phyloP scores from a whole-genome alignment of 2,888 invertebrate species.

The Trichopria drosophilae region DNA sequence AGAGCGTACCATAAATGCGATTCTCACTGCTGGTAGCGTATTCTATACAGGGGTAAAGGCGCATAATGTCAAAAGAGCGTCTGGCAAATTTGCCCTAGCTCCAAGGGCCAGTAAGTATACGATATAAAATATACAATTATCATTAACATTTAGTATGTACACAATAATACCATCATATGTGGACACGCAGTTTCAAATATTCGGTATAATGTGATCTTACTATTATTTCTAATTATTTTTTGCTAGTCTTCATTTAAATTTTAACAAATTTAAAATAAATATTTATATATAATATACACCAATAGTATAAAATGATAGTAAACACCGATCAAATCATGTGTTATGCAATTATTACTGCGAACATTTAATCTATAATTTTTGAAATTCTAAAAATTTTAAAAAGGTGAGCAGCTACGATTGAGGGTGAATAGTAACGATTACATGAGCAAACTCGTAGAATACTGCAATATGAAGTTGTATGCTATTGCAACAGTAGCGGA shows the following conservation, averaged over 20 bases:
- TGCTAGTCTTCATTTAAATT: background rate
- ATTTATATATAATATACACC: background rate
- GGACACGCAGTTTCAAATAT: background rate
- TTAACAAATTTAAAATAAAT: background rate
- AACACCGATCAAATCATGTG: too few species aligned
- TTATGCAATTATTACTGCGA: slow-evolving; percentile 8
- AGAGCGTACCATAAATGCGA: slow-evolving; percentile 68
- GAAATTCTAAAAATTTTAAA: too few species aligned
- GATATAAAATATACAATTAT: too few species aligned
- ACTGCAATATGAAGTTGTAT: slow-evolving; percentile 77
- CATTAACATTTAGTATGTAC: too few species aligned
- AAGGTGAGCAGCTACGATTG: slow-evolving; percentile 65
- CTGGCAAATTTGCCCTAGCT: slow-evolving; percentile 67
- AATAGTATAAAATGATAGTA: too few species aligned
- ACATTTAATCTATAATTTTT: background rate
- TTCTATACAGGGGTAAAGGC: slow-evolving; percentile 79
- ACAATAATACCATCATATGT: slow-evolving; percentile 4
- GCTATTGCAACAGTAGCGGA: slow-evolving; percentile 78
- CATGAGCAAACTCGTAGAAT: slow-evolving; percentile 77
- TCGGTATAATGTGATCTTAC: background rate
- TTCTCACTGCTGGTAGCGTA: slow-evolving; percentile 70
- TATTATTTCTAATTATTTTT: background rate
- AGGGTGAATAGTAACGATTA: slow-evolving; percentile 71
- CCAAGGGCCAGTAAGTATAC: slow-evolving; percentile 67
- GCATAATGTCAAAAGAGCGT: slow-evolving; percentile 69